A percentile compares a stretch with the other conserved stretches of the same genome.
phyloP scores from a whole-genome alignment of 2,113 vertebrate species.

The Columba janthina region DNA sequence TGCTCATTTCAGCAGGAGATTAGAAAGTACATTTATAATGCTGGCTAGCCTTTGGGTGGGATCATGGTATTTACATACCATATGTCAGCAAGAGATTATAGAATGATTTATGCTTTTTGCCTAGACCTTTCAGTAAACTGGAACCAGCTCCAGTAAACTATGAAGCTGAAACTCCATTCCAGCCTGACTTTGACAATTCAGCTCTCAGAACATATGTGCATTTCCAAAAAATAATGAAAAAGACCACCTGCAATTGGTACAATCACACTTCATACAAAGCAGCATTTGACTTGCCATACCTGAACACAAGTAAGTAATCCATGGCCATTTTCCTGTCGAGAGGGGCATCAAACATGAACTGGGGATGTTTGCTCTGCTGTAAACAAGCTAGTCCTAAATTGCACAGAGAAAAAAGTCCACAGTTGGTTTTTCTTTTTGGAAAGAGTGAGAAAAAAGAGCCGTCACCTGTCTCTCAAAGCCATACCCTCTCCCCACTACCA shows the following conservation, averaged over 20 bases:
- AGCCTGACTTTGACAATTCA: slow-evolving; percentile 51
- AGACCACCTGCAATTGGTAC: not conserved
- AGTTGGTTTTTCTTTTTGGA: too few species aligned
- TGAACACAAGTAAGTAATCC: not conserved
- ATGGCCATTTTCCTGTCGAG: rapidly evolving
- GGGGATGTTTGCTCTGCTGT: not conserved
- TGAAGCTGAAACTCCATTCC: not conserved
- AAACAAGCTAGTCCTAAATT: not conserved
- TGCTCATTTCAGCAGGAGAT: slow-evolving; percentile 56
- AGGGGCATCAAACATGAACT: not conserved
- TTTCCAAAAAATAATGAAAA: slow-evolving; percentile 14
- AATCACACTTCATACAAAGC: slow-evolving; percentile 40
- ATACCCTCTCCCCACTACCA: not conserved
- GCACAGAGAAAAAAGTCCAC: not conserved
- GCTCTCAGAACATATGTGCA: not conserved
- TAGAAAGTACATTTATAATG: slow-evolving; percentile 42
- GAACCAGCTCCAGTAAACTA: not conserved
- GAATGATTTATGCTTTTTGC: slow-evolving; percentile 51
- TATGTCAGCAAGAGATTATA: slow-evolving; percentile 61
- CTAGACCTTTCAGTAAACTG: slow-evolving; percentile 53
- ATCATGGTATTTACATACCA: slow-evolving; percentile 50
- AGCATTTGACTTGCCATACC: slow-evolving; percentile 24
- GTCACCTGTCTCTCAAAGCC: not conserved
- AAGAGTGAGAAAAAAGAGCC: not conserved
- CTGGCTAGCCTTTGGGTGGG: slow-evolving; percentile 28